A percentile compares a stretch with the other conserved stretches of the same genome.
Evolutionary conservation across 2,797 vertebrate species (phyloP).

Genomic region (Myotis myotis): DNA sequence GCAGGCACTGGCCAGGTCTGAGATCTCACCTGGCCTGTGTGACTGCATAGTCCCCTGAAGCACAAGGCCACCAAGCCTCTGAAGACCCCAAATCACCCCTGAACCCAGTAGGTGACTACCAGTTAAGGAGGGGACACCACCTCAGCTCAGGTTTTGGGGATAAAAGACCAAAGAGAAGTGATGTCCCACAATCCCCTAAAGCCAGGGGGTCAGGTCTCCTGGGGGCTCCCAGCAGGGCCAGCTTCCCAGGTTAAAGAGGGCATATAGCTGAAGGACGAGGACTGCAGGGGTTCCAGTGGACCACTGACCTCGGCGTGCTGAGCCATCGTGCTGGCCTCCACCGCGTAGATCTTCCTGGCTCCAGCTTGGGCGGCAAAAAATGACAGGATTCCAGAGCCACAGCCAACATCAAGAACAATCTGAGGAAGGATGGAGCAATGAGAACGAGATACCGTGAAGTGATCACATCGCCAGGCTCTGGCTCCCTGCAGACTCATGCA

Average conservation of each 20-base stretch:
- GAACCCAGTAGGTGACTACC: not conserved
- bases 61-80: not conserved
- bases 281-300: fast-evolving
- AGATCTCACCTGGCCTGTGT: not conserved
- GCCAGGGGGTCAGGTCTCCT: not conserved
- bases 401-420: slow-evolving; percentile 96
- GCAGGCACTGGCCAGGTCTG: not conserved
- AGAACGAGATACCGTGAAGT: not conserved
- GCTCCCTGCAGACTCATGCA: not conserved
- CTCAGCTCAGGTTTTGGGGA: not conserved
- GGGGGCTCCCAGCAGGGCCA: too few relatives aligned
- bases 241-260: not conserved
- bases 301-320: slow-evolving; percentile 94
- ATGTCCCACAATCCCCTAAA: not conserved
- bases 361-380: slow-evolving; percentile 97
- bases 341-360: slow-evolving; percentile 96
- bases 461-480: not conserved
- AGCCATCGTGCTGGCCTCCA: slow-evolving; percentile 98
- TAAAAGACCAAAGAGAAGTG: not conserved
- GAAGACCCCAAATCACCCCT: not conserved
- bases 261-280: fast-evolving
- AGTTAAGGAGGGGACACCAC: not conserved
- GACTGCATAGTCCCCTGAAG: not conserved
- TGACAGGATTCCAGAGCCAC: slow-evolving; percentile 96
- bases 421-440: slow-evolving; percentile 66